Evolutionary conservation across 2,888 invertebrate species (phyloP).

Genomic region (Neocrepidodera transversa): DNA sequence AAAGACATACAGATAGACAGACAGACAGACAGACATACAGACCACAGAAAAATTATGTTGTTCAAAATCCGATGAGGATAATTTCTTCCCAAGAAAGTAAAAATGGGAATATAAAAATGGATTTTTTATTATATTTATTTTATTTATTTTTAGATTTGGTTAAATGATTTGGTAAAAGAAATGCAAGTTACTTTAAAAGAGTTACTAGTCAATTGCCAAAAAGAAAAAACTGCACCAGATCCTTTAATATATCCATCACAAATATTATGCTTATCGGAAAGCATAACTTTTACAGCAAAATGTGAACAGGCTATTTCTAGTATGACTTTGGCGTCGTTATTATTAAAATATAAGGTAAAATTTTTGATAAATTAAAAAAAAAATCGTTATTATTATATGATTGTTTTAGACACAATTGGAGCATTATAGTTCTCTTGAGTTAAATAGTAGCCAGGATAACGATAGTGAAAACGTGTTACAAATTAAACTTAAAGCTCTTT

Average conservation of each 20-base stretch:
- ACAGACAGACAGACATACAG: too few relatives aligned
- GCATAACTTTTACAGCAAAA: slow-evolving; percentile 83
- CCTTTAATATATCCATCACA: slow-evolving; percentile 75
- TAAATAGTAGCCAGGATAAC: slow-evolving; percentile 41
- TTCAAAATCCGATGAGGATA: too few relatives aligned
- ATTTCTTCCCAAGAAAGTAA: too few relatives aligned
- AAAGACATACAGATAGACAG: too few relatives aligned
- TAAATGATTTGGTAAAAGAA: slow-evolving; percentile 79
- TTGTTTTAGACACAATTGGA: slow-evolving; percentile 60
- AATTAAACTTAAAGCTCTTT: slow-evolving; percentile 88
- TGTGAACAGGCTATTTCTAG: slow-evolving; percentile 80
- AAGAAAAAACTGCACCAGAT: slow-evolving; percentile 64
- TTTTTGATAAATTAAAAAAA: too few relatives aligned
- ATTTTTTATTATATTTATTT: not conserved
- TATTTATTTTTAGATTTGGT: slow-evolving; percentile 68
- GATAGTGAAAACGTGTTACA: slow-evolving; percentile 57
- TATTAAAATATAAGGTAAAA: slow-evolving; percentile 61
- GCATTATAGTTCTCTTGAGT: slow-evolving; percentile 62
- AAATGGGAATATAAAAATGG: too few relatives aligned
- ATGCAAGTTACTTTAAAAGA: slow-evolving; percentile 81
- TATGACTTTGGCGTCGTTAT: slow-evolving; percentile 66
- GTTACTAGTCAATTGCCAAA: slow-evolving; percentile 67
- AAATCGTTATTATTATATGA: too few relatives aligned
- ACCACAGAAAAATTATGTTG: too few relatives aligned
- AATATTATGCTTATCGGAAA: slow-evolving; percentile 85